Evolutionary conservation across 2,797 vertebrate species (phyloP), one percentile per base, ranked within the genome.

Genomic region (Rhynchonycteris naso): DNA sequence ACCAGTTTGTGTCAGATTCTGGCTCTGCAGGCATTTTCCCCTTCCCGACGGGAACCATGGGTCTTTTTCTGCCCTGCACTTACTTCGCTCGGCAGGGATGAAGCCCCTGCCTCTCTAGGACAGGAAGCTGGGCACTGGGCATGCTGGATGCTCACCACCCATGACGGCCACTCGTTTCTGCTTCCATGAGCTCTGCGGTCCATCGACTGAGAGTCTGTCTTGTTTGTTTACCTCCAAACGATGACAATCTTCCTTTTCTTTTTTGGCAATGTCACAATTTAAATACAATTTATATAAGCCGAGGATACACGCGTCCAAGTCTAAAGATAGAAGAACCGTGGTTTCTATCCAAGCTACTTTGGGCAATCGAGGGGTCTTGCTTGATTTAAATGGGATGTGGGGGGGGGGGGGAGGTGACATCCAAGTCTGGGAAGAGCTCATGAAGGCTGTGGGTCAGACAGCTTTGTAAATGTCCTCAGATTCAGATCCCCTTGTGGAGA

Each of bases 371-470:
- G 28, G 38, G 28, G 47, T 83, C 19, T 50, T 76, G 19, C 8
- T 47, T 54, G 90, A 83, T 65, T 92, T 58, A 84, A 59, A 58
- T 50, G 54, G 30, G n/a, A 93, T 26, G 7, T 50, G n/a, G n/a
- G 9, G 59, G 18, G 79, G 35, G n/a, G n/a, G n/a, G 9, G 59
- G 18, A 83, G 35, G n/a, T 1, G 68, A 87, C 65, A 43, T 38
- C 3, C 66, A 47, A 69, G 11, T 35, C 2, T 58, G 22, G 19
- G 24, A 65, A 83, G 71, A 82, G 7, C n/a, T 35, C 35, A n/a
- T 10, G 43, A 82, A 85, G 30, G 72, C 35, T 89, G 24, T 83
- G 63, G 63, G 86, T 56, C 38, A 72, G 12, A 89, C 13, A 65
- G 21, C 19, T 63, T 59, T 47, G 2, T 72, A 76, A 85, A 86